phyloP scores from a whole-genome alignment of 1,140 invertebrate species.

The Zaprionus capensis region DNA sequence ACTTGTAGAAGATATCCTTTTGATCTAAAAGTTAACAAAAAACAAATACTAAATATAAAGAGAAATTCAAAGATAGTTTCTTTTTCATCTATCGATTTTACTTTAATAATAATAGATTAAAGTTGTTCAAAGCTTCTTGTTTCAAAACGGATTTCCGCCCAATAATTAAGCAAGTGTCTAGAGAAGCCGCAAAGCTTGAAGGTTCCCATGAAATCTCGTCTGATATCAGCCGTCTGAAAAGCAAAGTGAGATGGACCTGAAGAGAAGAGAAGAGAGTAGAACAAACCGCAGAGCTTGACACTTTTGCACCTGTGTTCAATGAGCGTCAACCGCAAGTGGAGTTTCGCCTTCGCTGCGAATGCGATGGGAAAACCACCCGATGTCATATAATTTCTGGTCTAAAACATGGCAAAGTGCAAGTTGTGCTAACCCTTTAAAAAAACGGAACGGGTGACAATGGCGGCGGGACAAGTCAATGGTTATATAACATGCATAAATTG shows the following conservation, averaged over 20 bases:
- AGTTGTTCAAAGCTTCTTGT: neutral
- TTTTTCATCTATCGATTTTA: too few species aligned
- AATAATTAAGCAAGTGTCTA: neutral
- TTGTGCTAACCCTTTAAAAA: constrained; percentile 60
- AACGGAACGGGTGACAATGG: constrained; percentile 38
- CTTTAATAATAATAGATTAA: too few species aligned
- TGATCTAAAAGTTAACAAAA: too few species aligned
- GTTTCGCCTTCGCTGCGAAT: constrained; percentile 7
- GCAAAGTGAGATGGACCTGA: neutral
- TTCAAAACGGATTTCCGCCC: neutral
- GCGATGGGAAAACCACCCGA: constrained; percentile 7
- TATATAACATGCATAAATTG: constrained; percentile 73
- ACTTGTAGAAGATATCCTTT: too few species aligned
- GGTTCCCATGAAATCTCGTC: constrained; percentile 7
- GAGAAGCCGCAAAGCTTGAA: neutral
- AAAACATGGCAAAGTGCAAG: constrained; percentile 27
- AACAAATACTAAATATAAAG: neutral
- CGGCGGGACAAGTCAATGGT: constrained; percentile 64
- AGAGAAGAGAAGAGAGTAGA: neutral
- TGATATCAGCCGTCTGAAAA: neutral
- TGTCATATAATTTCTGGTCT: neutral
- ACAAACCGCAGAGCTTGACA: constrained; percentile 44
- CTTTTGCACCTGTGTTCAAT: constrained; percentile 56
- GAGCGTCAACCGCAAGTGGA: constrained; percentile 31
- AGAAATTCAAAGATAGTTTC: neutral